Base-by-base conservation (phyloP, 1,140 invertebrate genomes). In the Drosophila sproati region DNA sequence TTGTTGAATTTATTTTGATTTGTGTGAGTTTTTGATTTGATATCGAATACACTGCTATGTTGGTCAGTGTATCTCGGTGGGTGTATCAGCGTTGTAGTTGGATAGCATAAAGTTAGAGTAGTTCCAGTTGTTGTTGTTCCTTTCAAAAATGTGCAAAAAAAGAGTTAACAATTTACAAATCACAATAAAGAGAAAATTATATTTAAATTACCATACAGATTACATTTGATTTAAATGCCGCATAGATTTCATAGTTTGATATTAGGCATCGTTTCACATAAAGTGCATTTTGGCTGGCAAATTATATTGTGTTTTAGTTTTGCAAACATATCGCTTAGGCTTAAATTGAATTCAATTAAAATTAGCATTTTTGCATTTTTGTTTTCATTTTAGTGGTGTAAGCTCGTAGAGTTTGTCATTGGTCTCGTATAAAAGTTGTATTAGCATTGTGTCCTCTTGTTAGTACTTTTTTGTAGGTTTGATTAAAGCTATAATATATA, bases 361-460 rank as follows among this genome's bases (percentile, higher is more conserved):
- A 59, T 32, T 20, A 52, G 52, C 4, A 37, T 48, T 12, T 31
- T 45, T 41, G 6, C 51, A 60, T 67, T 68, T 57, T 35, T 31
- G 29, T 45, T 50, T 71, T 48, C 56, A 47, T 50, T 76, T 64
- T 37, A 78, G 71, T 77, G 73, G 77, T 89, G 61, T 89, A 89
- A 89, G 85, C 85, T 89, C 85, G 85, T 81, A 80, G 76, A 86
- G 75, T 77, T 89, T 80, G 56, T 74, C 37, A 70, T 89, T 89
- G 86, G 86, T 89, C 86, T 89, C 74, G 71, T 80, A 62, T 72
- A 68, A 67, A 67, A 70, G 76, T 43, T 43, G 39, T 79, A 54
- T 79, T 72, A 70, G 59, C 6, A 56, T 75, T 80, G 43, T 67
- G 57, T 82, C 32, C 20, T 61, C 60, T 43, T 62, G 12, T 51